Evolutionary conservation across 2,113 vertebrate genomes (phyloP), one percentile per base, ranked within the genome.

Genomic region (Epinephelus cyanopodus): DNA sequence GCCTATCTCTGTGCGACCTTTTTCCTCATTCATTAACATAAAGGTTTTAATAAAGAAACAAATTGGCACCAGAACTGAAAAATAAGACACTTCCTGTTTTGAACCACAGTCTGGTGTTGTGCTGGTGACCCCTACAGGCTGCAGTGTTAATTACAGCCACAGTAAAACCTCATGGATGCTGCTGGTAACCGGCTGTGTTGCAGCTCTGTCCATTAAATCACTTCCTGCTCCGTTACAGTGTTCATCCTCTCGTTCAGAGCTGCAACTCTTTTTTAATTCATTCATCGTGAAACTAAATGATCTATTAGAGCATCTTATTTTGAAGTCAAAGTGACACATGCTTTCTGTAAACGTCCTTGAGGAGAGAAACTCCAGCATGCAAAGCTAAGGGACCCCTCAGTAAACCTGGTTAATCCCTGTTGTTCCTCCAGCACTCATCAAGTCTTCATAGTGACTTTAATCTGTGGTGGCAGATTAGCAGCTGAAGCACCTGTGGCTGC

Each of bases 401-500:
- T 47, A 70, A 83, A 0, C 2, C 77, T 1, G 7, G 14, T 4
- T 74, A 79, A 84, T 84, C 81, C 53, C 47, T 0, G 45, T 66
- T 82, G 81, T 88, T 84, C 58, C 64, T 71, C 45, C 0, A 19
- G 58, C 57, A 9, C 68, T 67, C 45, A 54, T 67, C 23, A 65
- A 37, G 1, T 60, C 65, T 50, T 76, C 29, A 80, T 77, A 79
- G 80, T 81, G 78, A 27, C 61, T 79, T 74, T 86, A 89, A 84
- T 82, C 85, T 84, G 83, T 17, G 56, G 57, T 71, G 85, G 12
- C 1, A 77, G 87, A 88, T 88, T 87, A 91, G 37, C 56, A 17
- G 21, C 6, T 9, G 18, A 74, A 25, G 33, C 79, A 85, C 82
- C 82, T 85, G 82, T 27, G 15, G 77, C 53, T 63, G 76, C 64